These are phyloP conservation scores for Pseudococcus longispinus DNA, from an alignment of 2,888 invertebrate species.

Conservation along the genomic window DNA sequence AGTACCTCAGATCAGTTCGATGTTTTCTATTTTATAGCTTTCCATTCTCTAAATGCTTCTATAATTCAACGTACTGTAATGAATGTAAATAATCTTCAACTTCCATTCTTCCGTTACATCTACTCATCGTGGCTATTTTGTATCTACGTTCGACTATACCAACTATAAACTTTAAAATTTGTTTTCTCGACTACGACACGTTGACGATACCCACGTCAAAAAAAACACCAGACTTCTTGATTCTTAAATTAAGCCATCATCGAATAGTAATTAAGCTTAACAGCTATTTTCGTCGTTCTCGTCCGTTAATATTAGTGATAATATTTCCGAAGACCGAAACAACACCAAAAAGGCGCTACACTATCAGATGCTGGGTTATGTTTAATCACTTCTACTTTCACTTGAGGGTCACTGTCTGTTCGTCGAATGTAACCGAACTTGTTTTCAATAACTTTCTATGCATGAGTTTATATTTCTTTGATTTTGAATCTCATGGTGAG, in stretches of 20 bases:
- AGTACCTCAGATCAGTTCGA: background rate
- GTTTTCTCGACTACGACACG: background rate
- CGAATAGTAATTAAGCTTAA: slow-evolving; percentile 26
- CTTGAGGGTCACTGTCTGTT: slow-evolving; percentile 42
- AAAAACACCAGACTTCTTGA: background rate
- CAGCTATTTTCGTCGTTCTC: slow-evolving; percentile 5
- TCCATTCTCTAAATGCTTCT: background rate
- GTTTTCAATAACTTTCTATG: slow-evolving; percentile 45
- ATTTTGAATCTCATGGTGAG: slow-evolving; percentile 37
- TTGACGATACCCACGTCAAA: background rate
- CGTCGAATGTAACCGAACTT: slow-evolving; percentile 40
- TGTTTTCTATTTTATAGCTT: background rate
- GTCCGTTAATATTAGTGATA: background rate
- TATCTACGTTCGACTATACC: too few species aligned
- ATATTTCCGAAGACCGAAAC: slow-evolving; percentile 1
- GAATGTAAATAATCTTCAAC: background rate
- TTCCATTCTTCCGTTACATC: too few species aligned
- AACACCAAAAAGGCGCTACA: background rate
- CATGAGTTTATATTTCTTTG: slow-evolving; percentile 36
- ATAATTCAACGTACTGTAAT: background rate
- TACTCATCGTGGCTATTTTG: too few species aligned
- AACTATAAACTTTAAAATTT: background rate
- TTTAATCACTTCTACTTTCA: slow-evolving; percentile 44
- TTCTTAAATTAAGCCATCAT: background rate
- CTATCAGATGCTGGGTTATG: background rate